Conservation (phyloP, 2,888 invertebrate species). For the Oegoconia quadripuncta region DNA sequence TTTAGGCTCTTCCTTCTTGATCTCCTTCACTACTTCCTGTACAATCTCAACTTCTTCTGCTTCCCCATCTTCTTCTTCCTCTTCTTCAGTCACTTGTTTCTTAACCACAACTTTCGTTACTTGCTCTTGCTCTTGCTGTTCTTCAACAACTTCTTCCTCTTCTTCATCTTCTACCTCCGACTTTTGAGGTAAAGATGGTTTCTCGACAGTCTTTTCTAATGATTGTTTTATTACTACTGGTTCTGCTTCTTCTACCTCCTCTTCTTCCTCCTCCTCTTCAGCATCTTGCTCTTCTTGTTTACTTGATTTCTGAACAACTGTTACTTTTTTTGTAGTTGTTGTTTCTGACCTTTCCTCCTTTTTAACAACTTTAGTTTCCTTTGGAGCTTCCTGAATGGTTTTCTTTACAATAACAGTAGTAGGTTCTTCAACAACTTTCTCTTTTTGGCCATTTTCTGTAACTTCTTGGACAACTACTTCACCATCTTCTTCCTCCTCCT, state of each 20-base stretch:
- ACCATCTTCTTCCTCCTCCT: constrained; percentile 38
- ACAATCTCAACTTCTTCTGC: constrained; percentile 22
- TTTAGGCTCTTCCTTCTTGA: constrained; percentile 18
- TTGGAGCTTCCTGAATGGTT: constrained; percentile 23
- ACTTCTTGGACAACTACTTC: constrained; percentile 29
- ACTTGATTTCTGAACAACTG: constrained; percentile 40
- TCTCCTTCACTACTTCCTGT: constrained; percentile 18
- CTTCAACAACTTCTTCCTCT: constrained; percentile 21
- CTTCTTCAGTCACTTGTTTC: constrained; percentile 18
- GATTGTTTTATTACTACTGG: constrained; percentile 18
- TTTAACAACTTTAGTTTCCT: constrained; percentile 45
- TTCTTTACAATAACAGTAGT: constrained; percentile 21
- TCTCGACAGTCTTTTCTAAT: constrained; percentile 28
- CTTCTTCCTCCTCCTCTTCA: constrained; percentile 23
- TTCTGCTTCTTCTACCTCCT: constrained; percentile 14
- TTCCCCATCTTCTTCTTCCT: constrained; percentile 22
- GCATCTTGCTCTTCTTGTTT: constrained; percentile 25
- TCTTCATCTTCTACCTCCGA: constrained; percentile 29
- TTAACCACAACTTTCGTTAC: constrained; percentile 15
- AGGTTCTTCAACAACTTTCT: constrained; percentile 26
- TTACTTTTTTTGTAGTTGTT: constrained; percentile 53
- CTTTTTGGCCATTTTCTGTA: constrained; percentile 25
- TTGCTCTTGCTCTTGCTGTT: constrained; percentile 21
- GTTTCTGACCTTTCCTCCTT: constrained; percentile 57
- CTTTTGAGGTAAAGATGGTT: constrained; percentile 4